Evolutionary conservation across 2,113 vertebrate genomes (phyloP).

Genomic region (Pantherophis guttatus): DNA sequence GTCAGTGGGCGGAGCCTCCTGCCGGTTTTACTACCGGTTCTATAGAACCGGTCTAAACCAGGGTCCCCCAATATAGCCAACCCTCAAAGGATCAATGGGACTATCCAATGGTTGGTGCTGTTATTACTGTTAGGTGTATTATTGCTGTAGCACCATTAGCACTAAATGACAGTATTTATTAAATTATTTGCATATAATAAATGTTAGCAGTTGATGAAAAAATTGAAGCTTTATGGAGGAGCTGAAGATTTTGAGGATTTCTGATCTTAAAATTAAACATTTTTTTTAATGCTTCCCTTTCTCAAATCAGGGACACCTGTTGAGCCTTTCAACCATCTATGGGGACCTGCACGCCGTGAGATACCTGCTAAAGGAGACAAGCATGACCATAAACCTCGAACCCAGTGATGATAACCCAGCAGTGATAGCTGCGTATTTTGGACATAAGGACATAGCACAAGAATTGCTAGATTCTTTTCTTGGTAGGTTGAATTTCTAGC

Average conservation of each 20-base stretch:
- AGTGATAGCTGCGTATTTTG: slow-evolving; percentile 82
- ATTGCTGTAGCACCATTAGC: neutral
- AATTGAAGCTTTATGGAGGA: neutral
- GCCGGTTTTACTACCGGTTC: too few relatives aligned
- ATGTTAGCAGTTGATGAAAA: neutral
- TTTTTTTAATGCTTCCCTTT: neutral
- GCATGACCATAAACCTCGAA: slow-evolving; percentile 73
- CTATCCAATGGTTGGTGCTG: neutral
- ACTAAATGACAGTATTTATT: neutral
- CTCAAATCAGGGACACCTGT: slow-evolving; percentile 66
- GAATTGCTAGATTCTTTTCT: slow-evolving; percentile 83
- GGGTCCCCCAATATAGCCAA: neutral
- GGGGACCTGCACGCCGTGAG: slow-evolving; percentile 79
- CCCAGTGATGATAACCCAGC: slow-evolving; percentile 81
- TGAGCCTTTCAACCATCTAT: slow-evolving; percentile 78
- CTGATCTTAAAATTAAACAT: neutral
- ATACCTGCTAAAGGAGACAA: slow-evolving; percentile 80
- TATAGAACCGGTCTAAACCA: neutral
- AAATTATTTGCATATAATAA: neutral
- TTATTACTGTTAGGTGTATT: neutral
- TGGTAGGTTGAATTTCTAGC: slow-evolving; percentile 64
- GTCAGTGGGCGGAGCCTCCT: too few relatives aligned
- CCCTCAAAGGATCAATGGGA: neutral
- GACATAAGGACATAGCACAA: slow-evolving; percentile 76
- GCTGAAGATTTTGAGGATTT: neutral